Evolutionary conservation across 2,797 vertebrate species (phyloP).

Genomic region (Tympanoctomys barrerae): DNA sequence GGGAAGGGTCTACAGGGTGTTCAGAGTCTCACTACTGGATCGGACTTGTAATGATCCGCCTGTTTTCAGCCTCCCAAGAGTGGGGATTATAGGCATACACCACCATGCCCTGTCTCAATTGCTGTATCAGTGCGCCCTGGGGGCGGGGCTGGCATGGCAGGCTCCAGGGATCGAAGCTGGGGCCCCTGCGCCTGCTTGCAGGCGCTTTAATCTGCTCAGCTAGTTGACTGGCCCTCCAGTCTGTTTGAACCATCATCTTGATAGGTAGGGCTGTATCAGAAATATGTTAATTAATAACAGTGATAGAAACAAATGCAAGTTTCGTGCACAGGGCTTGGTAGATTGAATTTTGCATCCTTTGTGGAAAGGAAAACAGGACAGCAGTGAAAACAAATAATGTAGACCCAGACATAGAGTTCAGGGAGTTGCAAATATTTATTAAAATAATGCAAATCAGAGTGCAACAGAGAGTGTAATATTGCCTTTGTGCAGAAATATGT

Average conservation of each 20-base stretch:
- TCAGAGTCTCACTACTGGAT: no score
- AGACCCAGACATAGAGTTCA: neutral
- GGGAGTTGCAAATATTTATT: neutral
- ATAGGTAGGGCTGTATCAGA: neutral
- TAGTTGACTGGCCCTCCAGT: no score
- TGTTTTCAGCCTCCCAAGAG: no score
- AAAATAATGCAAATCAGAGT: neutral
- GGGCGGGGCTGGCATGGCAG: no score
- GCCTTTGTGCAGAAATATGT: neutral
- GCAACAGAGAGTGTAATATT: slow-evolving; percentile 16
- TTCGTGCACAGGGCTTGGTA: neutral
- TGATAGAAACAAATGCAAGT: neutral
- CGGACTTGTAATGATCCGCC: no score
- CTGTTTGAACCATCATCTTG: neutral
- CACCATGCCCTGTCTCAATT: no score
- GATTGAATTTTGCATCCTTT: neutral
- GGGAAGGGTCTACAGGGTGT: neutral
- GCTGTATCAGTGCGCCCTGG: no score
- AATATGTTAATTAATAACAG: neutral
- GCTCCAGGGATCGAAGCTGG: no score
- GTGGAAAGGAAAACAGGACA: neutral
- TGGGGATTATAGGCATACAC: no score
- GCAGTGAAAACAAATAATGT: no score
- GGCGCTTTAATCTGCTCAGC: no score
- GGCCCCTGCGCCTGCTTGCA: no score